These are phyloP conservation scores for Orthosia gracilis DNA, from an alignment of 2,888 invertebrate species.

Conservation along the genomic window DNA sequence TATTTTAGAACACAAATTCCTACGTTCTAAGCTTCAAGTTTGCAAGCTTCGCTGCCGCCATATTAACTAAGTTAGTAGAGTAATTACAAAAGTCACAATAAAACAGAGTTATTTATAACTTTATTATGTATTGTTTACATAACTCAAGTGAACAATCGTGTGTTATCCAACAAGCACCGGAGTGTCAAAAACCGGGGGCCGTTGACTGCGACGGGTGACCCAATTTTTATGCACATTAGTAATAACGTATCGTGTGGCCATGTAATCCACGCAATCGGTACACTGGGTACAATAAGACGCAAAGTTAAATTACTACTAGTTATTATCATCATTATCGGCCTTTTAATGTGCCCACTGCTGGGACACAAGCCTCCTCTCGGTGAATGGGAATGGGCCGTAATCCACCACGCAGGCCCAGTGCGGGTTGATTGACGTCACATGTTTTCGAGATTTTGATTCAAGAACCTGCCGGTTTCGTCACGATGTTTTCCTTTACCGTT, in stretches of 20 bases:
- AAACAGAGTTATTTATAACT: not conserved
- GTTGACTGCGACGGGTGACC: constrained; percentile 75
- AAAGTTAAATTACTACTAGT: not conserved
- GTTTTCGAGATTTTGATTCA: too few species aligned
- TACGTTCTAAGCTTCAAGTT: not conserved
- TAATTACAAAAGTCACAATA: not conserved
- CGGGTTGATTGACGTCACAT: too few species aligned
- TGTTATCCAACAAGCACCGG: constrained; percentile 53
- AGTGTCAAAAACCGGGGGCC: constrained; percentile 67
- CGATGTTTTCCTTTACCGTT: too few species aligned
- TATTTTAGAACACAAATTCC: not conserved
- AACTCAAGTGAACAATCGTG: constrained; percentile 24
- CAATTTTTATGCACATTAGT: constrained; percentile 77
- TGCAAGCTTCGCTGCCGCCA: not conserved
- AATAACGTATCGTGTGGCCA: constrained; percentile 76
- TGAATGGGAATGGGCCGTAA: too few species aligned
- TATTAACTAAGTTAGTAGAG: not conserved
- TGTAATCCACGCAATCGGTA: constrained; percentile 68
- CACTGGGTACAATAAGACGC: not conserved
- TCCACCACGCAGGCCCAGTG: too few species aligned
- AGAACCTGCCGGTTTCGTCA: too few species aligned
- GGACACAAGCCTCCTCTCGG: too few species aligned
- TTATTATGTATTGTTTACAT: constrained; percentile 39
- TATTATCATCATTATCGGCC: too few species aligned
- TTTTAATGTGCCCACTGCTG: too few species aligned